Percentiles rank a stretch among this genome's conserved stretches.
Conservation (phyloP, 2,797 vertebrate genomes). For the Danio albolineatus region DNA sequence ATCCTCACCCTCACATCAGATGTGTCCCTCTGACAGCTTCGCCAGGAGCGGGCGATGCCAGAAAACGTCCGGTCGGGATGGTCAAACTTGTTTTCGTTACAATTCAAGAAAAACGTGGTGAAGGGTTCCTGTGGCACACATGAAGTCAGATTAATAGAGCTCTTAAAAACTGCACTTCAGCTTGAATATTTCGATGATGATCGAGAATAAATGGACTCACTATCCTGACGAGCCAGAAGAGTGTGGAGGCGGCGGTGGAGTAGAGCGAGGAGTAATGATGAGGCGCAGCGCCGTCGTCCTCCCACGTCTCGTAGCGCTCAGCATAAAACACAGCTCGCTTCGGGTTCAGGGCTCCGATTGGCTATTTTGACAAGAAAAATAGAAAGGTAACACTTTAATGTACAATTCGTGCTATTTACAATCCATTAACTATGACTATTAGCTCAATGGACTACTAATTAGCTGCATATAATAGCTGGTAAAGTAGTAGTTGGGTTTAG, state of each 20-base stretch:
- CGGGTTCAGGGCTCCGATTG: slow-evolving; percentile 95
- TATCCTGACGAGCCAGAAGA: slow-evolving; percentile 95
- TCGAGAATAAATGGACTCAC: slow-evolving; percentile 79
- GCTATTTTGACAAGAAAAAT: slow-evolving; percentile 75
- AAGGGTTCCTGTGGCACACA: slow-evolving; percentile 89
- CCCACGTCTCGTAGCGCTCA: slow-evolving; percentile 92
- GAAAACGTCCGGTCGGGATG: slow-evolving; percentile 95
- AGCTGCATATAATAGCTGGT: too few species aligned
- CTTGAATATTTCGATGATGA: too few species aligned
- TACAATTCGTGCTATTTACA: too few species aligned
- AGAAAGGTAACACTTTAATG: background rate
- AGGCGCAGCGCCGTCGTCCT: slow-evolving; percentile 92
- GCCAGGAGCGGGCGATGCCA: slow-evolving; percentile 93
- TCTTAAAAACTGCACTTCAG: background rate
- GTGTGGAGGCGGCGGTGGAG: slow-evolving; percentile 87
- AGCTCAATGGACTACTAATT: too few species aligned
- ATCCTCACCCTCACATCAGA: slow-evolving; percentile 92
- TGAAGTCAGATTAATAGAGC: background rate
- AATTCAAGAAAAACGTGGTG: slow-evolving; percentile 96
- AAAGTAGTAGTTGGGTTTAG: too few species aligned
- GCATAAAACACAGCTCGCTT: slow-evolving; percentile 97
- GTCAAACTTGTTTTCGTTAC: slow-evolving; percentile 94
- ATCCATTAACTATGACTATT: too few species aligned
- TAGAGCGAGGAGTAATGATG: slow-evolving; percentile 95
- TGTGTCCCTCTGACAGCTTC: slow-evolving; percentile 97